These are phyloP conservation scores for Parazoanthus atlanticus DNA, from an alignment of 92 coral and sea anemone species.

Conservation along the genomic window DNA sequence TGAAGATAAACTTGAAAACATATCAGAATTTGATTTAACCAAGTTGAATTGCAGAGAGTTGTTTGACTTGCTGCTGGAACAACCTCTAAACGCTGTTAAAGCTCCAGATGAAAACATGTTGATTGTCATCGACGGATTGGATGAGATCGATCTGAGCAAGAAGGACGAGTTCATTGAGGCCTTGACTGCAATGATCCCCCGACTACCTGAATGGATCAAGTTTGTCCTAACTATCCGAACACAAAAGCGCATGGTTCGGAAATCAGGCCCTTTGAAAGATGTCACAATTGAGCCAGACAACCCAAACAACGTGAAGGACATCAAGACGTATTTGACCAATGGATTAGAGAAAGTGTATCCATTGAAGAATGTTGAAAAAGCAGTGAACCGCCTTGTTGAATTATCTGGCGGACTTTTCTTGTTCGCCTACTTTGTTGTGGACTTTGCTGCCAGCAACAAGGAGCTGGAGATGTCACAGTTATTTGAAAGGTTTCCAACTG, in stretches of 20 bases:
- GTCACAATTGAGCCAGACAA: background rate
- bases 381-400: background rate
- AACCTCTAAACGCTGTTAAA: background rate
- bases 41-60: background rate
- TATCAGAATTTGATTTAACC: background rate
- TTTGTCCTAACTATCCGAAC: background rate
- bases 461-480: background rate
- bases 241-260: background rate
- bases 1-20: background rate
- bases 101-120: background rate
- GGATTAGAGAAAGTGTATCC: background rate
- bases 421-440: background rate
- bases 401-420: background rate
- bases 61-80: constrained; percentile 5
- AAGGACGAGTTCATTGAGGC: background rate
- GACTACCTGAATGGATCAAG: constrained; percentile 11
- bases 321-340: background rate
- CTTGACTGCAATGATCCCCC: background rate
- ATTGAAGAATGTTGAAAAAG: background rate
- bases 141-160: background rate
- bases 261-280: background rate
- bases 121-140: background rate
- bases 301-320: background rate
- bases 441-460: background rate
- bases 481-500: background rate